phyloP scores from a whole-genome alignment of 2,797 vertebrate genomes.

The Molossus alvarezi region DNA sequence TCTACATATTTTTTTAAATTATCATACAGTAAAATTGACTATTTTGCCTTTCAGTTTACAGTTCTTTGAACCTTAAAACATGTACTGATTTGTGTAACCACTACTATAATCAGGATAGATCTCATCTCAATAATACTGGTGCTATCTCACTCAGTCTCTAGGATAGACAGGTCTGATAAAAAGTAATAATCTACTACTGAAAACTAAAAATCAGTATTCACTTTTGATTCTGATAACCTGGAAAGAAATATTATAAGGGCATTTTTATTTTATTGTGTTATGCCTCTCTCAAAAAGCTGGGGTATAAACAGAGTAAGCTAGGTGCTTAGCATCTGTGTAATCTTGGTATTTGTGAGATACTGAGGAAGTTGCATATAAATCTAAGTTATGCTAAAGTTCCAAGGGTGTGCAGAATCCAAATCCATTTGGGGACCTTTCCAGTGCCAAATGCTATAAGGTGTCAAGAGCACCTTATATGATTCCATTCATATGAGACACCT shows the following conservation, averaged over 20 bases:
- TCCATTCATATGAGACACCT: neutral
- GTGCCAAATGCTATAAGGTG: neutral
- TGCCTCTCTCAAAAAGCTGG: constrained; percentile 18
- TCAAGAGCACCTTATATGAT: neutral
- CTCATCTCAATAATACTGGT: neutral
- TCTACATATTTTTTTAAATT: neutral
- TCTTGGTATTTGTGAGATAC: neutral
- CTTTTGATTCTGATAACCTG: neutral
- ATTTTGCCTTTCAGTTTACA: neutral
- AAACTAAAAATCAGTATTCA: neutral
- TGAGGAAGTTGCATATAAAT: neutral
- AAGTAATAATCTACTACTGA: neutral
- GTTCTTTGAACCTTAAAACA: neutral
- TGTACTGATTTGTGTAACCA: neutral
- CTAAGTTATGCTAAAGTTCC: constrained; percentile 32
- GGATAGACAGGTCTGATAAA: neutral
- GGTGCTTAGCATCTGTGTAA: neutral
- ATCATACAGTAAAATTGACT: neutral
- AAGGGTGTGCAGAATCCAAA: neutral
- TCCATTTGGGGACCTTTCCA: neutral
- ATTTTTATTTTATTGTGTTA: neutral
- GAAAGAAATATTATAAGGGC: neutral
- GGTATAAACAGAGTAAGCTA: neutral
- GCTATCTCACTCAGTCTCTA: neutral
- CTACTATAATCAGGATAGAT: neutral